Evolutionary conservation across 2,888 invertebrate genomes (phyloP).

Genomic region (Diachrysia chrysitis): DNA sequence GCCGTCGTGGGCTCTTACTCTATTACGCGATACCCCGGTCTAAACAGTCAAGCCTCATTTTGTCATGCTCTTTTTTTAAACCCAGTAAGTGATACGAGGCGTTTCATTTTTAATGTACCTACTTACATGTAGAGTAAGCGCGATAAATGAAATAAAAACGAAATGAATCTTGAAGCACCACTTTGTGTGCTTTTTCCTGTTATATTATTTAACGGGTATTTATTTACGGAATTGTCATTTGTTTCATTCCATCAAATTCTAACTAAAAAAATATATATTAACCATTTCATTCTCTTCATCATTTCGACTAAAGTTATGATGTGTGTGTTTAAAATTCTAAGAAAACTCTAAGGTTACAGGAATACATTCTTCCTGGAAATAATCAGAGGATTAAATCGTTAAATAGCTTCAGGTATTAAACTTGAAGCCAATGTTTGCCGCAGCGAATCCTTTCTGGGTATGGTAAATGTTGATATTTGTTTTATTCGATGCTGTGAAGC

Average conservation of each 20-base stretch:
- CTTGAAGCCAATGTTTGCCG: constrained; percentile 58
- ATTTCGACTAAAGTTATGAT: too few relatives aligned
- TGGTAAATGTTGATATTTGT: constrained; percentile 40
- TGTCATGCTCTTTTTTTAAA: background rate
- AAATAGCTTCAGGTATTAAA: constrained; percentile 53
- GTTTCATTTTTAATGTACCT: background rate
- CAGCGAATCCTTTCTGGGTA: constrained; percentile 46
- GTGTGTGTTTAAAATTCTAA: background rate
- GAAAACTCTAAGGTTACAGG: background rate
- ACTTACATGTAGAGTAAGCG: background rate
- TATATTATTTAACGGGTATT: background rate
- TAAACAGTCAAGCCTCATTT: background rate
- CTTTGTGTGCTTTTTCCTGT: background rate
- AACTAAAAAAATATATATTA: too few relatives aligned
- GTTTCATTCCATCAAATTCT: too few relatives aligned
- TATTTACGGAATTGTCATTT: too few relatives aligned
- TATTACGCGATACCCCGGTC: background rate
- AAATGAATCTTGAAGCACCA: background rate
- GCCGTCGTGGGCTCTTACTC: too few relatives aligned
- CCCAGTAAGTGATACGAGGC: background rate
- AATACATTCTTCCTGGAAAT: background rate
- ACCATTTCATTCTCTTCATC: too few relatives aligned
- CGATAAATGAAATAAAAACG: background rate
- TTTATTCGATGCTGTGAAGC: constrained; percentile 13
- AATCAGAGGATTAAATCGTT: constrained; percentile 15